Conservation (phyloP, 2,113 vertebrate genomes). For the Carassius gibelio region DNA sequence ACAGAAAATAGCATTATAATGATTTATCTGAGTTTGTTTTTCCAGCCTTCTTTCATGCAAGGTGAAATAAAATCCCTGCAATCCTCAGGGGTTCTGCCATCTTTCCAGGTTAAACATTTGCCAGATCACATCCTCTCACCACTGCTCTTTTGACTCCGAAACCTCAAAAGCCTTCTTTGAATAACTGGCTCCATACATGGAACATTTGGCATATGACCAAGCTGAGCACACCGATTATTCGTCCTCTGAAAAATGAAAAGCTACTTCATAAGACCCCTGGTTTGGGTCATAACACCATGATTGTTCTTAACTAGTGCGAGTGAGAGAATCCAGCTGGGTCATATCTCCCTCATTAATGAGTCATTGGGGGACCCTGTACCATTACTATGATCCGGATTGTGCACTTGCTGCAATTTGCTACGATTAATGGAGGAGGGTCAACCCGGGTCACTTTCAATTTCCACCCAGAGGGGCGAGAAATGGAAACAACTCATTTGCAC, state of each 20-base stretch:
- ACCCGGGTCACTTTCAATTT: conserved; percentile 97
- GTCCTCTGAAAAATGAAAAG: conserved; percentile 76
- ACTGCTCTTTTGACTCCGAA: conserved; percentile 50
- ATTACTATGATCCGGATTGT: conserved; percentile 85
- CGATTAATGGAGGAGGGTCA: conserved; percentile 98
- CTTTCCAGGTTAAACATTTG: conserved; percentile 25
- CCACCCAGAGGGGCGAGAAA: conserved; percentile 90
- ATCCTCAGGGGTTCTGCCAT: conserved; percentile 34
- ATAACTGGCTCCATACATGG: conserved; percentile 49
- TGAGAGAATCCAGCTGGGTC: conserved; percentile 85
- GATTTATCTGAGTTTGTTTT: not conserved
- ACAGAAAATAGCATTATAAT: conserved; percentile 26
- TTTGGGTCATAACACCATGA: conserved; percentile 84
- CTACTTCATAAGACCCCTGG: conserved; percentile 81
- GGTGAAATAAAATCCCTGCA: conserved; percentile 29
- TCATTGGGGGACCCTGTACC: conserved; percentile 78
- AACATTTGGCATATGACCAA: conserved; percentile 63
- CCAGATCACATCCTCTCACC: conserved; percentile 55
- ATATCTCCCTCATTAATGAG: conserved; percentile 89
- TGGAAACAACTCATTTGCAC: conserved; percentile 99
- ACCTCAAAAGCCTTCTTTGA: conserved; percentile 58
- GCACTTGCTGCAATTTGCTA: conserved; percentile 94
- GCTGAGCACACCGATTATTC: conserved; percentile 69
- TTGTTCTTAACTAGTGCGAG: conserved; percentile 87
- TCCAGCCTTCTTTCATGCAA: conserved; percentile 9